Base-by-base conservation (phyloP, 1,140 invertebrate species). In the Calephelis nemesis region DNA sequence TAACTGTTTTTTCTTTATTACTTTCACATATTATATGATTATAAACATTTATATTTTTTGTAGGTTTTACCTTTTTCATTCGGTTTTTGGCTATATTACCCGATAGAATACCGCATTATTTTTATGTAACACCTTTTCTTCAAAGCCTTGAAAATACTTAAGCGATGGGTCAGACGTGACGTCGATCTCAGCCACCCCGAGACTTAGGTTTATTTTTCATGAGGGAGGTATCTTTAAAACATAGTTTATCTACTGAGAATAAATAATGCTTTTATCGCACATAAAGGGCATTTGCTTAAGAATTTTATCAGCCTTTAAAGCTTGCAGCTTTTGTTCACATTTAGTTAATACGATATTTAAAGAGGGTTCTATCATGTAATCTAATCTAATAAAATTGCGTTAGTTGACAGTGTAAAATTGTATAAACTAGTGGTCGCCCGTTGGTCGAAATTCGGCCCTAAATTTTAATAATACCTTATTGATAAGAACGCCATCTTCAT, bases 131-230 rank as follows among this genome's bases (percentile, higher is more conserved):
- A 58, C 52, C 52, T 58, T 58, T 58, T 39, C 30, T 19, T 58
- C 19, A 62, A 63, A 71, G 54, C 49, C 50, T 47, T 68, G 19
- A 63, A 72, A 63, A 54, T 63, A 69, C 19, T 58, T 64, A 73
- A 73, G 64, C 62, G 68, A 70, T 62, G 68, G 71, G 71, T 70
- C 71, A 73, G 62, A 65, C 54, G 73, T 74, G 67, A 71, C 67
- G 67, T 69, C 67, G 69, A 63, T 70, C 62, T 63, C 65, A 74
- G 69, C 62, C 67, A 62, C 58, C 70, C 69, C 71, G 65, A 68
- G 65, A 74, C 71, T 70, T 52, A 54, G 72, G 69, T 62, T 71
- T 74, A 76, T 73, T 74, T 76, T 74, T 74, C 74, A 69, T 65
- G 67, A 69, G 74, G 66, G 68, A 68, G 62, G 64, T 68, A 69